Evolutionary conservation across 2,888 invertebrate species (phyloP).

Genomic region (Chalcosyrphus nemorum): DNA sequence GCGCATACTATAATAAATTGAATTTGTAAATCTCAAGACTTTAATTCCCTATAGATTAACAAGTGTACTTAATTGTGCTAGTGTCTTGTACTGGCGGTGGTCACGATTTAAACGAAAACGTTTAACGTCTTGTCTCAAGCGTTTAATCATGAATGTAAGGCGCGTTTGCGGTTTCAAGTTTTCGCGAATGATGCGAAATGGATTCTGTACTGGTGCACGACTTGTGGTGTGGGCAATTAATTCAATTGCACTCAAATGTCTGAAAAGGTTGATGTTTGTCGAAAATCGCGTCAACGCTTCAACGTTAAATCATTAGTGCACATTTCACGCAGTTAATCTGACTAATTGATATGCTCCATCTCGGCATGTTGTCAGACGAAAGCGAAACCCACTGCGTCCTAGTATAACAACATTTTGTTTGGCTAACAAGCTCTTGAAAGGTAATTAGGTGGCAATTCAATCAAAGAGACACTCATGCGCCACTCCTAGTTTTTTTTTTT

Average conservation of each 20-base stretch:
- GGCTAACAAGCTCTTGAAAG: conserved; percentile 40
- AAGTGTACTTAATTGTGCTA: conserved; percentile 29
- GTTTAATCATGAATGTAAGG: conserved; percentile 19
- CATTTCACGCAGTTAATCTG: conserved; percentile 49
- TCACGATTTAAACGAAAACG: conserved; percentile 31
- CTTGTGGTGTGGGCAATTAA: conserved; percentile 4
- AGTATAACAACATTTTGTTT: conserved; percentile 12
- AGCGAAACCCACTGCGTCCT: conserved; percentile 12
- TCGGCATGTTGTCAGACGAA: conserved; percentile 20
- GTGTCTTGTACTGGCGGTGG: conserved; percentile 14
- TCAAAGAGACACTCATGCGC: conserved; percentile 29
- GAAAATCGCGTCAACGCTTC: conserved; percentile 44
- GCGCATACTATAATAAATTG: conserved; percentile 27
- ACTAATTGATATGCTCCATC: conserved; percentile 64
- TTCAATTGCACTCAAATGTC: conserved; percentile 19
- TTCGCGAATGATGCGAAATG: conserved; percentile 1
- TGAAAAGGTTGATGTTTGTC: conserved; percentile 30
- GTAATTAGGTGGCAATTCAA: conserved; percentile 50
- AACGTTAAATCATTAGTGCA: conserved; percentile 42
- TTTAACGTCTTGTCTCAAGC: conserved; percentile 36
- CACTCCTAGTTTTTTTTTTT: conserved; percentile 50
- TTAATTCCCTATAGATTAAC: conserved; percentile 51
- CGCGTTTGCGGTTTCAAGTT: conserved; percentile 6
- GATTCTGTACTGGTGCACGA: not conserved
- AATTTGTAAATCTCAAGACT: conserved; percentile 45